Percentiles rank a stretch among this genome's conserved stretches.
Evolutionary conservation across 2,797 vertebrate genomes (phyloP).

Genomic region (Tiaroga cobitis): DNA sequence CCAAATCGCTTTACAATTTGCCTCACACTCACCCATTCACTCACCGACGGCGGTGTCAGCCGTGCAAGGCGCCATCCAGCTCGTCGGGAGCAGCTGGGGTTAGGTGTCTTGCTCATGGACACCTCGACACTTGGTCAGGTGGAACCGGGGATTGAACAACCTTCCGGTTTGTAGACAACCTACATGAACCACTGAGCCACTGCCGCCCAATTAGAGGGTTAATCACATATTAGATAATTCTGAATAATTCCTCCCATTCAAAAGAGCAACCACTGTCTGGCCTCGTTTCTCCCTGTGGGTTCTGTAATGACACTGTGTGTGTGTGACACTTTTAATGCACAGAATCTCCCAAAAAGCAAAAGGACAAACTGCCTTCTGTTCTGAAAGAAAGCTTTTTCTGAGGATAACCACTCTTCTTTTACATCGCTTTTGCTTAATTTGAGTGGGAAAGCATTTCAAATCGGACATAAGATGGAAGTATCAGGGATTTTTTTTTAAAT

Average conservation of each 20-base stretch:
- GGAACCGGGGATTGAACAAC: too few species aligned
- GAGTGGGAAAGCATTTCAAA: background rate
- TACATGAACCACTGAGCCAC: too few species aligned
- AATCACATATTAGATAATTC: constrained; percentile 2
- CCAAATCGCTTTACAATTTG: too few species aligned
- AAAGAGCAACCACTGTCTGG: constrained; percentile 4
- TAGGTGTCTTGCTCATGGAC: too few species aligned
- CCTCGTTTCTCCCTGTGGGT: background rate
- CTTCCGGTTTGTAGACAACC: too few species aligned
- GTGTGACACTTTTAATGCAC: constrained; percentile 12
- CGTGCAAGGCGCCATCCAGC: too few species aligned
- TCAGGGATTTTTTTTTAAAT: background rate
- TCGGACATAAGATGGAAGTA: background rate
- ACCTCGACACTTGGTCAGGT: too few species aligned
- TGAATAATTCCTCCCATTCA: constrained; percentile 34
- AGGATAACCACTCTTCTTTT: background rate
- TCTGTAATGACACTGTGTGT: background rate
- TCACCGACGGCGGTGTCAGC: too few species aligned
- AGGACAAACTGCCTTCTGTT: background rate
- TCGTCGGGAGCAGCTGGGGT: too few species aligned
- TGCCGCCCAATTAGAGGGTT: too few species aligned
- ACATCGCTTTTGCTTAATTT: background rate
- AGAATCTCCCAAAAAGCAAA: background rate
- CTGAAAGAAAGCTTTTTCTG: background rate
- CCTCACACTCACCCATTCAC: too few species aligned